Base-by-base conservation (phyloP, 2,888 invertebrate genomes). In the Drosophila fungiperda region DNA sequence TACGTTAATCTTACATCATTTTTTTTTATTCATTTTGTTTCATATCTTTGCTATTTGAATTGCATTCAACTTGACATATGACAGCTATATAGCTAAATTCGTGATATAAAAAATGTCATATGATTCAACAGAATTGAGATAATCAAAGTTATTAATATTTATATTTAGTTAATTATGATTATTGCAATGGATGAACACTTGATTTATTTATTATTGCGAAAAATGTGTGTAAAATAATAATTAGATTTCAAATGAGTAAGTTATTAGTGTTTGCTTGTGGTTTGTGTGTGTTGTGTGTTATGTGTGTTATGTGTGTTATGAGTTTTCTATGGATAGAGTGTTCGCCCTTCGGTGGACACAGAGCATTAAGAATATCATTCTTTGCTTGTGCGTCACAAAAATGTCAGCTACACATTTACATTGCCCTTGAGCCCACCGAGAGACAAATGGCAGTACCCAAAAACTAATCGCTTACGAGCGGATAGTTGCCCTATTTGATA, bases 321-420 rank as follows among this genome's bases (percentile, higher is more conserved):
- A 40, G 20, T 59, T 36, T 36, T 33, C 29, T 35, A 48, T 26
- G 68, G 65, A 57, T 66, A 68, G 60, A 68, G 69, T 78, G 62
- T 70, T 12, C 60, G 75, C 68, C 78, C 78, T 78, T 78, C 78
- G 71, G 29, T 59, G 74, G 52, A 52, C 78, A 69, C 45, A 7
- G 36, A 36, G 36, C n/a, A 57, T 57, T 38, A 32, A 59, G 68
- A 72, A 74, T 71, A 64, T 69, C 74, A 58, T 64, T 78, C 78
- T 78, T 78, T 12, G 60, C 48, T 64, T 68, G 74, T 86, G 83
- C 86, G 83, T 83, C 83, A 86, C 57, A 53, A 20, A 68, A 52
- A 53, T 72, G 76, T 79, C 73, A 76, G 67, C 50, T 20, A 67
- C 49, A 76, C 58, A 57, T 70, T 63, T 76, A 66, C 62, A 66